A percentile compares a stretch with the other conserved stretches of the same genome.
phyloP scores from a whole-genome alignment of 2,888 invertebrate genomes.

The Lasioglossum oenotherae region DNA sequence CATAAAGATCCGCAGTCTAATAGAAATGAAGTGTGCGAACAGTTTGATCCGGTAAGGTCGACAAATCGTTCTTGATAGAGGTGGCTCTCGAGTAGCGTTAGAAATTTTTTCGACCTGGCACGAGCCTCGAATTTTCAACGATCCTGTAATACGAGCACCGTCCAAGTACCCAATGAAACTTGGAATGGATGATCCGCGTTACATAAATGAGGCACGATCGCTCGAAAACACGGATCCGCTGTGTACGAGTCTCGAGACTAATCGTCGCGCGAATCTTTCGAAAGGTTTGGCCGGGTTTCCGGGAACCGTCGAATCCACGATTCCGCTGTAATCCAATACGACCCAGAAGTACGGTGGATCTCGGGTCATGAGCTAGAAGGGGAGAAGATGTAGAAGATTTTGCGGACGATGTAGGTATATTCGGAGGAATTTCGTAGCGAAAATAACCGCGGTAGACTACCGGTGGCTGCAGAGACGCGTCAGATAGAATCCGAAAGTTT shows the following conservation, averaged over 20 bases:
- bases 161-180: slow-evolving; percentile 54
- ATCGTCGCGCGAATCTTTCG: slow-evolving; percentile 54
- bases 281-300: slow-evolving; percentile 44
- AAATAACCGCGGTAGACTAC: slow-evolving; percentile 79
- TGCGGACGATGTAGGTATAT: slow-evolving; percentile 81
- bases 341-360: slow-evolving; percentile 49
- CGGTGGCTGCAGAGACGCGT: slow-evolving; percentile 72
- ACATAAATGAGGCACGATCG: slow-evolving; percentile 57
- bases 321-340: slow-evolving; percentile 65
- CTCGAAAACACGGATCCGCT: slow-evolving; percentile 8
- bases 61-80: background rate
- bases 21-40: too few species aligned
- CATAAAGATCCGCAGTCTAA: too few species aligned
- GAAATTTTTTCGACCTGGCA: slow-evolving; percentile 35
- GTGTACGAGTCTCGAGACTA: slow-evolving; percentile 30
- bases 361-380: slow-evolving; percentile 56
- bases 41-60: background rate
- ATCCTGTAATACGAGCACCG: slow-evolving; percentile 12
- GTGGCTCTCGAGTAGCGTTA: background rate
- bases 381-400: slow-evolving; percentile 73
- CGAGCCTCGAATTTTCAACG: slow-evolving; percentile 32
- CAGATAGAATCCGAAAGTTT: slow-evolving; percentile 70
- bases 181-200: slow-evolving; percentile 64
- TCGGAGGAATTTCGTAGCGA: slow-evolving; percentile 82
- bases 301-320: slow-evolving; percentile 25